phyloP scores from a whole-genome alignment of 2,888 invertebrate genomes.

The Agonopterix alstromeriana region DNA sequence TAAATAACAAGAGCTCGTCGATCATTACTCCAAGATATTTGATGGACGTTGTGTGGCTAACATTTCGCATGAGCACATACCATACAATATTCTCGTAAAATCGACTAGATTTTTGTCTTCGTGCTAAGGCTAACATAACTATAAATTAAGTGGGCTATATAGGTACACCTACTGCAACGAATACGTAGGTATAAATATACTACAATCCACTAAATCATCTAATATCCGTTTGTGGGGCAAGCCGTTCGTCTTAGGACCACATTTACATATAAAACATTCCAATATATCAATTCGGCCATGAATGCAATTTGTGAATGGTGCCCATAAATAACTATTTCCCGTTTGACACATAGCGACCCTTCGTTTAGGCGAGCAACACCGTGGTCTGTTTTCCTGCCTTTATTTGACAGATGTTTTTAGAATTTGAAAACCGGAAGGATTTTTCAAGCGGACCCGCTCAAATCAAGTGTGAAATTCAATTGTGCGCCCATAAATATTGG shows the following conservation, averaged over 20 bases:
- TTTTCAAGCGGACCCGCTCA: slow-evolving; percentile 57
- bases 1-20: too few relatives aligned
- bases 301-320: slow-evolving; percentile 74
- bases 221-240: slow-evolving; percentile 62
- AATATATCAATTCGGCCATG: slow-evolving; percentile 72
- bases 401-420: slow-evolving; percentile 68
- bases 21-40: too few relatives aligned
- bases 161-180: too few relatives aligned
- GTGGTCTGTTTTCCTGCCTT: slow-evolving; percentile 56
- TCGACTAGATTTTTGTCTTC: too few relatives aligned
- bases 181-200: too few relatives aligned
- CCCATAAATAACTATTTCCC: slow-evolving; percentile 73
- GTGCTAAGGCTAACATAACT: too few relatives aligned
- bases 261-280: slow-evolving; percentile 76
- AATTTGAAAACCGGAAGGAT: slow-evolving; percentile 60
- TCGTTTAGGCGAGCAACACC: slow-evolving; percentile 33
- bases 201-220: slow-evolving; percentile 44
- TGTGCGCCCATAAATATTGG: slow-evolving; percentile 60
- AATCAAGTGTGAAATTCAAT: slow-evolving; percentile 76
- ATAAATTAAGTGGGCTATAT: too few relatives aligned
- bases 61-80: too few relatives aligned
- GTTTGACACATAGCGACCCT: slow-evolving; percentile 70
- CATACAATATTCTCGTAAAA: too few relatives aligned
- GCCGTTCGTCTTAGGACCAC: slow-evolving; percentile 58
- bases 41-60: too few relatives aligned